A percentile compares a stretch with the other conserved stretches of the same genome.
These are phyloP conservation scores for Diglossa cyanea DNA, from an alignment of 2,797 vertebrate genomes.

Conservation along the genomic window DNA sequence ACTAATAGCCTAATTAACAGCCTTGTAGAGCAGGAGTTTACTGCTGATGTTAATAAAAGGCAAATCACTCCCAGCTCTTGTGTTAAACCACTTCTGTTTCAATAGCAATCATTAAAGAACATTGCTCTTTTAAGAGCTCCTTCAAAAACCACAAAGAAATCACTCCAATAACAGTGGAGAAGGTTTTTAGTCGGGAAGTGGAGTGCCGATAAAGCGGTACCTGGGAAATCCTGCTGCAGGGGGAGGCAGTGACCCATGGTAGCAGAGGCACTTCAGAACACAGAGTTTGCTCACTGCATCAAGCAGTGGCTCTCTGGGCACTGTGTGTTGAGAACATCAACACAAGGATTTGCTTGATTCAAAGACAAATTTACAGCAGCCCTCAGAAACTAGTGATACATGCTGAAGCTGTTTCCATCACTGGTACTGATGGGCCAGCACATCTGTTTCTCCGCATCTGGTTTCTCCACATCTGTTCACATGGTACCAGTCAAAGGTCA, in stretches of 20 bases:
- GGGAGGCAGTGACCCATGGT: conserved; percentile 38
- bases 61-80: conserved; percentile 2
- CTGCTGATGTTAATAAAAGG: conserved; percentile 1
- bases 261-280: conserved; percentile 47
- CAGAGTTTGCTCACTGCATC: not conserved
- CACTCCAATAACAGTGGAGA: conserved; percentile 53
- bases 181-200: conserved; percentile 65
- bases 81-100: conserved; percentile 51
- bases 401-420: not conserved
- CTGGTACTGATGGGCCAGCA: not conserved
- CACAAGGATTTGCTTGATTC: not conserved
- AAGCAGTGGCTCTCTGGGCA: not conserved
- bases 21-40: not conserved
- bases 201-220: conserved; percentile 65
- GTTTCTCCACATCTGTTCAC: not conserved
- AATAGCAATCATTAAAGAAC: conserved; percentile 28
- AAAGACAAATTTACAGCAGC: not conserved
- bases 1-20: not conserved
- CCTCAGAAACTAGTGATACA: not conserved
- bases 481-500: not conserved
- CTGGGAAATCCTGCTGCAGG: conserved; percentile 51
- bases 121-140: conserved; percentile 64
- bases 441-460: not conserved
- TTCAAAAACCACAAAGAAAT: conserved; percentile 73
- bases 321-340: not conserved